A percentile compares a stretch with the other conserved stretches of the same genome.
Evolutionary conservation across 2,797 vertebrate genomes (phyloP).

Genomic region (Coreius guichenoti): DNA sequence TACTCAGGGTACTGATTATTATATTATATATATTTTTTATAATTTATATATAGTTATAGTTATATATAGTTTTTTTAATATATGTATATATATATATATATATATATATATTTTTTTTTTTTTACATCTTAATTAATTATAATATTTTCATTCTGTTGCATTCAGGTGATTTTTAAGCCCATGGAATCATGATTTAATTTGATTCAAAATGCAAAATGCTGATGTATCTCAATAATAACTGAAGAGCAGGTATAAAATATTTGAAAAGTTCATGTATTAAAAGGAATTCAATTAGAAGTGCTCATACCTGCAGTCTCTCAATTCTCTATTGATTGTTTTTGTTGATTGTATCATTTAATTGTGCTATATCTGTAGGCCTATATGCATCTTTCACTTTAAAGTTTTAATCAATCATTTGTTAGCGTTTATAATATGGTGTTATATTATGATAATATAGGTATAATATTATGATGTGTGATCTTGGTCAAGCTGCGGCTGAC

Average conservation of each 20-base stretch:
- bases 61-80: too few relatives aligned
- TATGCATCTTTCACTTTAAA: background rate
- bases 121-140: too few relatives aligned
- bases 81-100: too few relatives aligned
- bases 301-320: background rate
- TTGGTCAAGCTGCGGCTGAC: background rate
- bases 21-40: too few relatives aligned
- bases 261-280: background rate
- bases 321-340: background rate
- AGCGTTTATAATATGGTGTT: background rate
- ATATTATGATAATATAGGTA: too few relatives aligned
- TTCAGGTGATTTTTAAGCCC: background rate
- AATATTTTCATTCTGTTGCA: background rate
- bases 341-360: background rate
- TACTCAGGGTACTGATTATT: too few relatives aligned
- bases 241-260: too few relatives aligned
- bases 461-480: background rate
- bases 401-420: background rate
- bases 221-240: background rate
- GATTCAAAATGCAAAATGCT: background rate
- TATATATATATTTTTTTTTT: too few relatives aligned
- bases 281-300: background rate
- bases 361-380: background rate
- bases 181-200: background rate
- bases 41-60: too few relatives aligned